A percentile compares a stretch with the other conserved stretches of the same genome.
These are phyloP conservation scores for Chunga burmeisteri DNA, from an alignment of 2,113 vertebrate genomes.

Conservation along the genomic window DNA sequence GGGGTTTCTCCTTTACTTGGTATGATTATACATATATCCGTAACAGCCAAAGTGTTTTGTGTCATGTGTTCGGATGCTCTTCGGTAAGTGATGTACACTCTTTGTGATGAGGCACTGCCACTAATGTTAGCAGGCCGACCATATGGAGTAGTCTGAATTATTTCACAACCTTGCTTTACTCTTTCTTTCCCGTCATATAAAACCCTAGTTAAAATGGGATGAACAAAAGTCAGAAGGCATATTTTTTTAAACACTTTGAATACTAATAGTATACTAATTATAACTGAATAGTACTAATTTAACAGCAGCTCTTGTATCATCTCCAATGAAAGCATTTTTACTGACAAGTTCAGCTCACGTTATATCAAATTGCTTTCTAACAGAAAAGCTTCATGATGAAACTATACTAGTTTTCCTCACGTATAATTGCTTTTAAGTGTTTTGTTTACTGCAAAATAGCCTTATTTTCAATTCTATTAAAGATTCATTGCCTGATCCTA, in stretches of 20 bases:
- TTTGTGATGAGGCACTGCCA: conserved; percentile 88
- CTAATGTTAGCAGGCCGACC: conserved; percentile 94
- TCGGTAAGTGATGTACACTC: conserved; percentile 93
- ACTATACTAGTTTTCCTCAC: background rate
- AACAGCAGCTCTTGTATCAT: background rate
- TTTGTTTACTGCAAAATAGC: background rate
- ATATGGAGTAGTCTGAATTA: conserved; percentile 91
- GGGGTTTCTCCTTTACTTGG: conserved; percentile 94
- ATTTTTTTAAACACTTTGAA: background rate
- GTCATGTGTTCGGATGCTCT: conserved; percentile 88
- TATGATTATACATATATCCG: conserved; percentile 94
- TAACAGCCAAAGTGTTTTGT: conserved; percentile 91
- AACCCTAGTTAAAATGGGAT: conserved; percentile 74
- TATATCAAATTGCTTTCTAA: background rate
- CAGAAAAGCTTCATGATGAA: background rate
- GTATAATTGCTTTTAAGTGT: background rate
- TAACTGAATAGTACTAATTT: background rate
- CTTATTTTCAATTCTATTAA: background rate
- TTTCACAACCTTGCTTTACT: conserved; percentile 93
- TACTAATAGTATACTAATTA: background rate
- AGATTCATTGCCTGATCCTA: background rate
- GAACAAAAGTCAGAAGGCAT: background rate
- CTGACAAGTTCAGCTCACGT: background rate
- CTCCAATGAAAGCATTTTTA: background rate
- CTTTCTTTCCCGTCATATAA: conserved; percentile 97